Percentiles rank a stretch among this genome's conserved stretches.
Evolutionary conservation across 2,113 vertebrate species (phyloP).

Genomic region (Atlantisia rogersi): DNA sequence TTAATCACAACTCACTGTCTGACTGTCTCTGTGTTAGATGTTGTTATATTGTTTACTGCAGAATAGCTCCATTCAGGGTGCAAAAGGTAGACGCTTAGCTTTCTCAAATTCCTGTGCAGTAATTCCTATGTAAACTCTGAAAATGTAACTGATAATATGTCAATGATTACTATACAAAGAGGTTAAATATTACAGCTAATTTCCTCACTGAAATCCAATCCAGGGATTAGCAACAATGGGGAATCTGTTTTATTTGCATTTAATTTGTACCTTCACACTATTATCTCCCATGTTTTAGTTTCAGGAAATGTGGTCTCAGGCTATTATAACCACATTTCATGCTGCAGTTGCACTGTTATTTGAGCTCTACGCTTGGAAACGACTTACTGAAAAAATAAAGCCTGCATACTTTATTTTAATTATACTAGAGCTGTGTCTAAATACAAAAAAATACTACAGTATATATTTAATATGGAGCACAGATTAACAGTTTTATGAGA

Average conservation of each 20-base stretch:
- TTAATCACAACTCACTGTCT: not conserved
- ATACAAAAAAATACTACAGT: slow-evolving; percentile 72
- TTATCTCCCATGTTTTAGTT: slow-evolving; percentile 78
- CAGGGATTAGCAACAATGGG: slow-evolving; percentile 76
- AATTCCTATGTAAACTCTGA: slow-evolving; percentile 54
- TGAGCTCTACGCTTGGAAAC: slow-evolving; percentile 75
- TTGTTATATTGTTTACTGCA: slow-evolving; percentile 20
- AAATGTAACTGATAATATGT: slow-evolving; percentile 68
- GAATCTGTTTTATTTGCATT: slow-evolving; percentile 84
- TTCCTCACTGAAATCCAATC: slow-evolving; percentile 75
- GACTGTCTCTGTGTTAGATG: not conserved
- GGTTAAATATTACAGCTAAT: slow-evolving; percentile 71
- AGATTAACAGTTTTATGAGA: slow-evolving; percentile 81
- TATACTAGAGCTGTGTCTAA: slow-evolving; percentile 76
- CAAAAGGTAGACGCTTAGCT: slow-evolving; percentile 26
- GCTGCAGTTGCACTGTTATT: slow-evolving; percentile 77
- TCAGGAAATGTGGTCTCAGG: slow-evolving; percentile 79
- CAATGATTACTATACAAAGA: slow-evolving; percentile 64
- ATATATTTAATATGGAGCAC: slow-evolving; percentile 78
- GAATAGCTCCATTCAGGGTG: not conserved
- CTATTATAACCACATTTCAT: slow-evolving; percentile 83
- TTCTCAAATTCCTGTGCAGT: slow-evolving; percentile 34
- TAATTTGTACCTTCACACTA: slow-evolving; percentile 84
- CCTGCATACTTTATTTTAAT: slow-evolving; percentile 81
- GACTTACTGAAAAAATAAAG: slow-evolving; percentile 77